Evolutionary conservation across 2,888 invertebrate species (phyloP).

Genomic region (Tetheella fluctuosa): DNA sequence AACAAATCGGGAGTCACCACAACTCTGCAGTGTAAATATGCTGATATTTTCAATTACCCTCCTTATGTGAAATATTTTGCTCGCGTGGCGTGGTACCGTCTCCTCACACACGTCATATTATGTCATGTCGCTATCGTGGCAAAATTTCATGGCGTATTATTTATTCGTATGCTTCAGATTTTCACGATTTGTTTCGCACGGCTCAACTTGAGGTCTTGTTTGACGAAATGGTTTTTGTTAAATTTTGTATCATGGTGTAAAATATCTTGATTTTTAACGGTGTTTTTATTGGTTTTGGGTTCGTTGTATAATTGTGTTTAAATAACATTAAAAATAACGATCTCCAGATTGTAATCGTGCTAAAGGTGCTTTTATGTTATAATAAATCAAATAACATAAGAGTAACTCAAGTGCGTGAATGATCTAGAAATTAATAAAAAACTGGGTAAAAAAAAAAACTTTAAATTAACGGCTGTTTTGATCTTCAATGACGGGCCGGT

Average conservation of each 20-base stretch:
- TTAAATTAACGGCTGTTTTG: too few relatives aligned
- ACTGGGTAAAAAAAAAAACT: neutral
- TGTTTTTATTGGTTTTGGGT: too few relatives aligned
- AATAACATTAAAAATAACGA: neutral
- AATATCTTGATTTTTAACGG: neutral
- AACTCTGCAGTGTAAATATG: constrained; percentile 9
- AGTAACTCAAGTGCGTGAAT: neutral
- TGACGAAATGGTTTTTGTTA: neutral
- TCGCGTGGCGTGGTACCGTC: neutral
- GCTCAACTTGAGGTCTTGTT: neutral
- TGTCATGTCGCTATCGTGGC: constrained; percentile 13
- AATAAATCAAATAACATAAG: neutral
- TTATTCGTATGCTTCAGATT: constrained; percentile 10
- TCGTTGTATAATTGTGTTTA: too few relatives aligned
- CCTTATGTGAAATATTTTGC: constrained; percentile 1
- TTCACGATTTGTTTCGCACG: neutral
- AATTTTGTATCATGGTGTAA: neutral
- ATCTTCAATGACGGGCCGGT: too few relatives aligned
- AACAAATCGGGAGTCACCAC: constrained; percentile 2
- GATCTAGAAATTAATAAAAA: neutral
- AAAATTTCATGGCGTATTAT: constrained; percentile 13
- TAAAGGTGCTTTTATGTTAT: neutral
- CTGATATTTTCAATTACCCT: constrained; percentile 11
- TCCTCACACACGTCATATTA: constrained; percentile 10
- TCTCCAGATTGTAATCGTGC: neutral